Base-by-base conservation (phyloP, 2,113 vertebrate genomes). In the Chlamydotis undulata region DNA sequence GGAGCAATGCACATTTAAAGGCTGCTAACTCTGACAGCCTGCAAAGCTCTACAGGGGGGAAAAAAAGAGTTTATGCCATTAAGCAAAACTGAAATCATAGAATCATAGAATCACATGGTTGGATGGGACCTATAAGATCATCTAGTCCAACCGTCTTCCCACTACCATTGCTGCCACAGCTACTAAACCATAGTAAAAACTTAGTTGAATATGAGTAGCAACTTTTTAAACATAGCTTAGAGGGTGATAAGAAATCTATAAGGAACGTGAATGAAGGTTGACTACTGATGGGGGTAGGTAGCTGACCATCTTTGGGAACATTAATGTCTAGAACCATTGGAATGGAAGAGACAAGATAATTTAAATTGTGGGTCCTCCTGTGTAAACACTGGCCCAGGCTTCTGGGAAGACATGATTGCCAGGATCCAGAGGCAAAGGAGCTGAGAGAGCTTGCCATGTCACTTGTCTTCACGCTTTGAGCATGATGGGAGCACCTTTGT, bases 371-470 rank as follows among this genome's bases (percentile, higher is more conserved):
- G 11, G 8, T 79, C 7, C 3, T 63, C 17, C 10, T 6, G 1
- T 8, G 8, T 19, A 64, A 73, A 8, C 1, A 0, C 2, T 47
- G 75, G 22, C 29, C 10, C 13, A 23, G 22, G 15, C 8, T 86
- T 69, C 55, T 50, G 19, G 41, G 31, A 86, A 57, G 60, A 70
- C 4, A 13, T 3, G 8, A 33, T n/a, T 55, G 18, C 31, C 31
- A 63, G n/a, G 6, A 81, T 60, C 25, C 39, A 35, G 64, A 78
- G n/a, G n/a, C 31, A 89, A 52, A 81, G 52, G 28, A 43, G 18
- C 7, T 86, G 19, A 24, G 41, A 31, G 29, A 31, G 14, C 6
- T 70, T 2, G 1, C 33, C 33, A 10, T 1, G 1, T 33, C 7
- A 0, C 47, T 60, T 73, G 15, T 33, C 15, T 29, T 70, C 24